Percentiles rank a stretch among this genome's conserved stretches.
Conservation (phyloP, 1,140 invertebrate genomes). For the Palaemon carinicauda region DNA sequence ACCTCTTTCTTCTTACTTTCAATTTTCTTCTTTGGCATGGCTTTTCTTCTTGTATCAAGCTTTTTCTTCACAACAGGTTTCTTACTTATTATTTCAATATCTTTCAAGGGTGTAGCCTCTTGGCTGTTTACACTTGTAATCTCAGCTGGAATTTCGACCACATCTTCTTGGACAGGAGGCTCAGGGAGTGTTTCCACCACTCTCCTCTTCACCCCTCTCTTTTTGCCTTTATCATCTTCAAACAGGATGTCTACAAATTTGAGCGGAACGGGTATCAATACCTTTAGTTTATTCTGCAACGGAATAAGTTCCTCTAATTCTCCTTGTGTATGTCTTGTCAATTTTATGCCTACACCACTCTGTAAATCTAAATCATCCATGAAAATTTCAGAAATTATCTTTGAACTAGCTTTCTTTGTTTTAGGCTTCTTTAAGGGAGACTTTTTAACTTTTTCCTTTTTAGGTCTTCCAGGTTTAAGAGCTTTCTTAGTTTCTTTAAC, state of each 20-base stretch:
- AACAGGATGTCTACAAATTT: conserved; percentile 18
- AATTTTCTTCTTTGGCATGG: no score
- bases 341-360: conserved; percentile 26
- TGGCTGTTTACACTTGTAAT: neutral
- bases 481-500: no score
- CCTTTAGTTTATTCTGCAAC: conserved; percentile 38
- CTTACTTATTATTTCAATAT: no score
- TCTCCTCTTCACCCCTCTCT: conserved; percentile 9
- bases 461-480: no score
- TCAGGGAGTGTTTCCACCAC: neutral
- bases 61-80: no score
- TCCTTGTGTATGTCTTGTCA: conserved; percentile 41
- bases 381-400: conserved; percentile 2
- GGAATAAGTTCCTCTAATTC: conserved; percentile 37
- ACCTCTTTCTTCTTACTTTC: no score
- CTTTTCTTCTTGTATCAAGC: no score
- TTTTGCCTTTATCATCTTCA: conserved; percentile 43
- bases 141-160: neutral
- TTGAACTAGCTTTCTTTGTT: conserved; percentile 12
- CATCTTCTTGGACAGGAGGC: neutral
- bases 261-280: conserved; percentile 32
- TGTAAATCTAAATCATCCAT: conserved; percentile 16
- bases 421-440: neutral
- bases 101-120: no score
- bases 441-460: neutral